phyloP scores from a whole-genome alignment of 2,797 vertebrate genomes.

The Aeoliscus strigatus region DNA sequence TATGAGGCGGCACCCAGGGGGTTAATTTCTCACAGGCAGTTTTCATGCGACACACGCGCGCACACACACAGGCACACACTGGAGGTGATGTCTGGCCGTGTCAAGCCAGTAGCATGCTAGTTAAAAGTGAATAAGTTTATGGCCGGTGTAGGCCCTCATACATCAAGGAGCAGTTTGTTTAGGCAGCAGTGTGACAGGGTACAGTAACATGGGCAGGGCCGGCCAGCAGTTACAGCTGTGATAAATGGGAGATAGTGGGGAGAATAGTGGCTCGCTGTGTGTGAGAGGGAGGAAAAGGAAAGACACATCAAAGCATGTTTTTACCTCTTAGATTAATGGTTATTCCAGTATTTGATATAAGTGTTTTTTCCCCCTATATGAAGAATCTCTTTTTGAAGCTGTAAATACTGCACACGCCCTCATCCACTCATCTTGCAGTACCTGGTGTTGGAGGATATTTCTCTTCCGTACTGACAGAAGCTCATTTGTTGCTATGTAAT shows the following conservation, averaged over 20 bases:
- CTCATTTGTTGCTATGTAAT: conserved; percentile 20
- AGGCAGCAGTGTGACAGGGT: conserved; percentile 77
- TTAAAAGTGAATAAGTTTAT: conserved; percentile 90
- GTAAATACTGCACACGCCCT: conserved; percentile 54
- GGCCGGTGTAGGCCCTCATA: conserved; percentile 80
- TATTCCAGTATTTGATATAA: conserved; percentile 58
- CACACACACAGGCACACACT: conserved; percentile 12
- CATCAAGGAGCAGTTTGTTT: conserved; percentile 88
- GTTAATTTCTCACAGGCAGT: conserved; percentile 73
- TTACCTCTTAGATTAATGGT: conserved; percentile 61
- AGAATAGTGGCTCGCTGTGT: conserved; percentile 41
- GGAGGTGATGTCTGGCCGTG: conserved; percentile 56
- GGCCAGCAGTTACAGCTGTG: conserved; percentile 68
- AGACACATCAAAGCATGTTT: conserved; percentile 61
- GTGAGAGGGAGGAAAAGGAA: conserved; percentile 11
- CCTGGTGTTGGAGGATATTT: conserved; percentile 37
- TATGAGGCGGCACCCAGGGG: conserved; percentile 68
- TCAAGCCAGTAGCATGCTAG: conserved; percentile 79
- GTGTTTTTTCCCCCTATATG: conserved; percentile 39
- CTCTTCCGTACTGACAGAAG: conserved; percentile 33
- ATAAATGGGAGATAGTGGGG: conserved; percentile 77
- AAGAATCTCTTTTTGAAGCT: conserved; percentile 62
- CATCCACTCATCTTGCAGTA: conserved; percentile 25
- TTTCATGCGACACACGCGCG: conserved; percentile 50
- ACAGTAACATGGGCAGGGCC: conserved; percentile 71